Base-by-base conservation (phyloP, 2,888 invertebrate species). In the Gymnosoma rotundatum region DNA sequence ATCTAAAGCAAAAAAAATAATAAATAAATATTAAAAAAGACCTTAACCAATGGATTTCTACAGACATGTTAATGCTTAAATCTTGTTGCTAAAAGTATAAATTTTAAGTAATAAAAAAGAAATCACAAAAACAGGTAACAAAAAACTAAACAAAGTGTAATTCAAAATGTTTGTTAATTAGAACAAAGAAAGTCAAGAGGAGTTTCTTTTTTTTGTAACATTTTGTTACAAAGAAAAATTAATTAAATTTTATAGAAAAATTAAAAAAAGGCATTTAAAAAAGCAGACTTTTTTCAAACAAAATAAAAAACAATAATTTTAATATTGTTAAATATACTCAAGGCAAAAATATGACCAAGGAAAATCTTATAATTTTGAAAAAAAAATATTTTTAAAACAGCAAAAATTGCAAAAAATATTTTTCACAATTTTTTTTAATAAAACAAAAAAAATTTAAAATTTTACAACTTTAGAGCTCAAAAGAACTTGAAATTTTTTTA, bases 1-100 rank as follows among this genome's bases (percentile, higher is more conserved):
- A 38, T 12, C 18, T 21, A 18, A 50, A 32, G 16, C 14, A 80
- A 70, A 54, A 52, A 42, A 76, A 25, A 54, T 12, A 54, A 52
- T 38, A 76, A 25, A 54, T 12, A 25, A 61, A 60, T 32, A 69
- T 45, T 25, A 52, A 73, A 18, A 61, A 42, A 73, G 48, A 63
- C 21, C 76, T 74, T 48, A 61, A 52, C 52, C 38, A 21, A 18
- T 21, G 54, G 36, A 21, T 67, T 32, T 54, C n/a, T 10, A 52
- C 64, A 80, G 80, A 80, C 76, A 80, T 83, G 80, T 73, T 83
- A 75, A 90, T 89, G 90, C 88, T 88, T 86, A 89, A 89, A 88
- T 89, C 89, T 88, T 83, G 81, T 79, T 78, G 76, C 60, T 69
- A 73, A 80, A 73, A 45, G 42, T 72, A 50, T 78, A 56, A 78